phyloP scores from a whole-genome alignment of 2,888 invertebrate genomes.

The Sarcophaga variegata region DNA sequence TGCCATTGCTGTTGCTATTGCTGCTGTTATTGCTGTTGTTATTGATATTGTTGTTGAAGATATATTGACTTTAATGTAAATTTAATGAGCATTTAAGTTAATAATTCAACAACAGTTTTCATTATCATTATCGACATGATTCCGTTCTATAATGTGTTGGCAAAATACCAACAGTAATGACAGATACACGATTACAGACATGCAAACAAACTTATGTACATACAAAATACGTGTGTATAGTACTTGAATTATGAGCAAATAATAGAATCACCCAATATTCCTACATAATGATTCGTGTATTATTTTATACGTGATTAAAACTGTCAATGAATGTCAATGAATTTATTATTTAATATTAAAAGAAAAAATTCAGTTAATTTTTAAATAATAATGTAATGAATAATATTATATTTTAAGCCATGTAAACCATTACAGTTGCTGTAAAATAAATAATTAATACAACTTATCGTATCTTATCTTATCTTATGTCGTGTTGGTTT shows the following conservation, averaged over 20 bases:
- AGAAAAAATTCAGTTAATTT: too few relatives aligned
- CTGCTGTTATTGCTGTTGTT: constrained; percentile 18
- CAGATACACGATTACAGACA: neutral
- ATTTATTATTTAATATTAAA: too few relatives aligned
- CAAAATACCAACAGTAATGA: neutral
- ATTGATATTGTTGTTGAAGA: constrained; percentile 14
- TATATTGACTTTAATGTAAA: constrained; percentile 65
- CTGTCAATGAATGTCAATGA: too few relatives aligned
- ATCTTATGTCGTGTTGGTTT: neutral
- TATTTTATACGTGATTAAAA: too few relatives aligned
- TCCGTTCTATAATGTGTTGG: constrained; percentile 18
- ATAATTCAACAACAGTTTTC: constrained; percentile 48
- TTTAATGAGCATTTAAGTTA: constrained; percentile 65
- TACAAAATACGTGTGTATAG: neutral
- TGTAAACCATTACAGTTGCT: neutral
- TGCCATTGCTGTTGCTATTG: neutral
- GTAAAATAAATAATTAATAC: neutral
- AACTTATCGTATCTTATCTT: neutral
- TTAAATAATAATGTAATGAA: too few relatives aligned
- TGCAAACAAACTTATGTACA: too few relatives aligned
- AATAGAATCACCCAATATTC: too few relatives aligned
- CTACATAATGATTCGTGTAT: neutral
- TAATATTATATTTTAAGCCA: too few relatives aligned
- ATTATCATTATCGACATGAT: constrained; percentile 46
- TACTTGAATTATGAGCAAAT: neutral